A percentile compares a stretch with the other conserved stretches of the same genome.
These are phyloP conservation scores for Phrynocephalus vlangalii DNA, from an alignment of 2,797 vertebrate species.

Conservation along the genomic window DNA sequence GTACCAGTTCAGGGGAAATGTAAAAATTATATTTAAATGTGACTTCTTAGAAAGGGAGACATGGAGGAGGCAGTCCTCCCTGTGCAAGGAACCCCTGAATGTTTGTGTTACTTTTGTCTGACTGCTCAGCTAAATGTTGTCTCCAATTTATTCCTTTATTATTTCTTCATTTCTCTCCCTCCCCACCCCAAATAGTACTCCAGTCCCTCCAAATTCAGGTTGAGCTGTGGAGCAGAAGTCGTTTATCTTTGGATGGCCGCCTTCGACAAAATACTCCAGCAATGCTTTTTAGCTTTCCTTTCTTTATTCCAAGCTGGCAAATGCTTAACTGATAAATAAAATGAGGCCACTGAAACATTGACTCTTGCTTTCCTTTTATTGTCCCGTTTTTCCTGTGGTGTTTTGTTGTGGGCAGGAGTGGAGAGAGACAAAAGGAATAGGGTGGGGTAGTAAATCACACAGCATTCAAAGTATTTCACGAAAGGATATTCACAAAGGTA, in stretches of 20 bases:
- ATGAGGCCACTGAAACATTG: neutral
- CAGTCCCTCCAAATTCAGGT: neutral
- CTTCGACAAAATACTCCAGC: neutral
- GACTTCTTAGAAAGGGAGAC: neutral
- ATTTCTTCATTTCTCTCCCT: neutral
- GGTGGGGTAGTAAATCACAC: neutral
- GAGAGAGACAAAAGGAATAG: neutral
- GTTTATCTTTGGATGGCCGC: neutral
- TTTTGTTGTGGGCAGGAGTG: neutral
- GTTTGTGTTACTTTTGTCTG: too few relatives aligned
- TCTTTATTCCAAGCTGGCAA: neutral
- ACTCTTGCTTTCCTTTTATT: neutral
- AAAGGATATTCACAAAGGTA: neutral
- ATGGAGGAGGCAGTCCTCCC: too few relatives aligned
- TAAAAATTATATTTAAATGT: neutral
- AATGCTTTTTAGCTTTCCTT: neutral
- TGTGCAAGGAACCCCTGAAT: too few relatives aligned
- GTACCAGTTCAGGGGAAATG: neutral
- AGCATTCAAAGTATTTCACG: neutral
- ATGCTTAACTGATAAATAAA: neutral
- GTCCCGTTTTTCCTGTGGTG: neutral
- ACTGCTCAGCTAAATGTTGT: neutral
- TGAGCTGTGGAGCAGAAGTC: neutral
- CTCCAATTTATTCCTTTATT: neutral
- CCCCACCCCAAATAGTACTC: neutral